Evolutionary conservation across 64 coral and sea anemone genomes (phyloP), one percentile per base, ranked within the genome.

Genomic region (Montipora sp.): DNA sequence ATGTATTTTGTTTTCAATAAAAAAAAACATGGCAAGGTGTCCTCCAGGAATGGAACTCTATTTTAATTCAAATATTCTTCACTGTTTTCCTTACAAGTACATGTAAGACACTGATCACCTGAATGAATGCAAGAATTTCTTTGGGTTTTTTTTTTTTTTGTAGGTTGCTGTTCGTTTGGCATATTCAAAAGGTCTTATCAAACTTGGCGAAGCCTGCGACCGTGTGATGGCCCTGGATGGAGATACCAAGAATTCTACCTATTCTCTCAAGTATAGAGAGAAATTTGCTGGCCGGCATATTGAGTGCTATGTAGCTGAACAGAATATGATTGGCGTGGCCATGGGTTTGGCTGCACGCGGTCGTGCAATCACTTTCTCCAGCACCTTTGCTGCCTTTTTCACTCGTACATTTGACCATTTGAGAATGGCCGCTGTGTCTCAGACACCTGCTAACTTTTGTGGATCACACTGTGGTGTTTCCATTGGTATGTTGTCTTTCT

Each of bases 261-360:
- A 92, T 48, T 92, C 98, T 11, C 80, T 90, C 15, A 92, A 89
- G 6, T 94, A 96, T 78, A 92, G 91, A 92, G 94, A 99, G 19
- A 79, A 49, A 9, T 85, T 87, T 48, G 89, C 95, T 48, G 94
- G 84, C 2, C 91, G 94, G 3, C 96, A 88, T 61, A 94, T 99
- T 3, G 98, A 99, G 57, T 99, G 98, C 63, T 99, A 96, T 75
- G 96, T 99, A 69, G 98, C 98, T 10, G 98, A 99, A 22, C 98
- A 99, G 80, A 99, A 99, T 78, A 90, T 99, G 77, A 57, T 99
- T 5, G 98, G 98, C 22, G 98, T 99, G 46, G 98, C 94, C 19
- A 92, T 99, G 20, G 98, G 98, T 1, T 99, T 91, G 46, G 92
- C 91, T 19, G 94, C 98, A 23, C 94, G 98, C 48, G 78, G 49